Evolutionary conservation across 2,797 vertebrate genomes (phyloP).

Genomic region (Gymnothorax reevesii): DNA sequence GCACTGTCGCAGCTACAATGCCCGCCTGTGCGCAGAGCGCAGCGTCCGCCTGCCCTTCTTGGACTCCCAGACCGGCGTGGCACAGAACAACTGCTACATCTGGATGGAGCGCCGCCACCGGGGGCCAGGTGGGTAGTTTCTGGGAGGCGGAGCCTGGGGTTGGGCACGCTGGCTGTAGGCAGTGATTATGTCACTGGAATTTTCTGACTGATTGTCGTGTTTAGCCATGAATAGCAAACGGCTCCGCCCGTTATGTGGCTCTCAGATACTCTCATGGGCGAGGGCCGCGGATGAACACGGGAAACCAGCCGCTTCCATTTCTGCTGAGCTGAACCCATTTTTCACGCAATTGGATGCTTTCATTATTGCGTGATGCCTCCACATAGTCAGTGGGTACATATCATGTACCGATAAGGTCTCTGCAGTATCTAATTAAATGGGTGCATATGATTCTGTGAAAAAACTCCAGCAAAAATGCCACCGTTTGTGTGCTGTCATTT

Average conservation of each 20-base stretch:
- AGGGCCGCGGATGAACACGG: neutral
- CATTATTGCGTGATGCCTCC: neutral
- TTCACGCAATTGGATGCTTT: neutral
- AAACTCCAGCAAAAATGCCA: neutral
- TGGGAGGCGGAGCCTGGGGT: neutral
- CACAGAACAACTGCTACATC: constrained; percentile 99
- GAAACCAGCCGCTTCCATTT: neutral
- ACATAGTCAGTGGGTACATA: neutral
- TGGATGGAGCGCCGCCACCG: constrained; percentile 98
- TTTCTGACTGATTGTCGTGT: neutral
- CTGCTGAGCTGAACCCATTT: neutral
- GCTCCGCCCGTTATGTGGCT: neutral
- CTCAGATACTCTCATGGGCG: neutral
- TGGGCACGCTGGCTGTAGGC: neutral
- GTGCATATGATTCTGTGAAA: neutral
- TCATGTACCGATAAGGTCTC: neutral
- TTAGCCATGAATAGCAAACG: neutral
- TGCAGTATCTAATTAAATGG: neutral
- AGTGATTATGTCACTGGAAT: neutral
- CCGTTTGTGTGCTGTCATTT: neutral
- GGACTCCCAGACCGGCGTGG: constrained; percentile 93
- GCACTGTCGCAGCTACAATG: constrained; percentile 96
- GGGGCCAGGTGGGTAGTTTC: constrained; percentile 80
- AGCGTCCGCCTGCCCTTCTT: constrained; percentile 94
- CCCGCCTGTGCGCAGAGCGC: constrained; percentile 90